Percentiles rank a stretch among this genome's conserved stretches.
Evolutionary conservation across 2,113 vertebrate genomes (phyloP).

Genomic region (Thryonomys swinderianus): DNA sequence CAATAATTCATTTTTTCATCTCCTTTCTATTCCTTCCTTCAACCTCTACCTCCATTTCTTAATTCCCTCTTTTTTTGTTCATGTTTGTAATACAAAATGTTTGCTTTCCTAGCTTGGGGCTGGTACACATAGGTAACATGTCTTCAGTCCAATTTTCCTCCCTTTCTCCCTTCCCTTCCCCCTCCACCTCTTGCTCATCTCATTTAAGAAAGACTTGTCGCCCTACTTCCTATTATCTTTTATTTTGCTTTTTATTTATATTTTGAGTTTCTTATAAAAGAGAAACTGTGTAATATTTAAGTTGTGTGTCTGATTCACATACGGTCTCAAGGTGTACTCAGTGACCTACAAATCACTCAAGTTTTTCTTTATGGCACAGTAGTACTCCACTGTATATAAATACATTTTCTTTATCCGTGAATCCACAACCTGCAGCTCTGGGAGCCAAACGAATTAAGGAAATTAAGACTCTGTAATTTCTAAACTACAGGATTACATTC

Average conservation of each 20-base stretch:
- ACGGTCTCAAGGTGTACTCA: background rate
- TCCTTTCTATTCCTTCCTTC: background rate
- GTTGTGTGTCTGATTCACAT: background rate
- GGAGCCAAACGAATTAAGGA: background rate
- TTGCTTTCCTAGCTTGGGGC: background rate
- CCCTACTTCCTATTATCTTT: background rate
- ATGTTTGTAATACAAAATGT: background rate
- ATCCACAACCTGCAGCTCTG: background rate
- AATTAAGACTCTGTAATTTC: slow-evolving; percentile 1
- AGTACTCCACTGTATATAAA: background rate
- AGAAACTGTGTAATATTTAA: background rate
- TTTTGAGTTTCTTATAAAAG: background rate
- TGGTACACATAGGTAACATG: background rate
- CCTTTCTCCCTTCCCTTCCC: background rate
- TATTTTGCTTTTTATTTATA: background rate
- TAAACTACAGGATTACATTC: background rate
- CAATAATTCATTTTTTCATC: background rate
- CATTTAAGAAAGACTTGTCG: background rate
- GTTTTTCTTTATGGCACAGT: background rate
- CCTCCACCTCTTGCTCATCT: background rate
- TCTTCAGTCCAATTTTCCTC: background rate
- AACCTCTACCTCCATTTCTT: background rate
- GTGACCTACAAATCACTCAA: background rate
- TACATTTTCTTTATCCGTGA: background rate
- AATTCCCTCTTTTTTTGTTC: background rate